Percentiles rank a stretch among this genome's conserved stretches.
Conservation (phyloP, 2,797 vertebrate species). For the Erpetoichthys calabaricus region DNA sequence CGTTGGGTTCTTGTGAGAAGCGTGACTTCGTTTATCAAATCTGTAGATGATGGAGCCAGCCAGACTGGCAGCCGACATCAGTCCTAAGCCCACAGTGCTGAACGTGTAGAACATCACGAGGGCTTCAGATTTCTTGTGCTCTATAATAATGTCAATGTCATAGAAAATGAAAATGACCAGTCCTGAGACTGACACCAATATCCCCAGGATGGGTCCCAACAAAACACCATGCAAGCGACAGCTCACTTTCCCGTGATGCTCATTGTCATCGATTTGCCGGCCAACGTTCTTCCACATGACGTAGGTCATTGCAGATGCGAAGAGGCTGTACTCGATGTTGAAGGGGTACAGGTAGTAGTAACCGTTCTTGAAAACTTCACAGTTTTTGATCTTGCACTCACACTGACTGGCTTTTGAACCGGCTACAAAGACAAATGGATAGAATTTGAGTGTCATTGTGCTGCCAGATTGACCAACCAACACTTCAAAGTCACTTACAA, state of each 20-base stretch:
- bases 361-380: slow-evolving; percentile 63
- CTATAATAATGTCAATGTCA: slow-evolving; percentile 61
- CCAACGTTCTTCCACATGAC: slow-evolving; percentile 96
- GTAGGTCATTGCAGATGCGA: slow-evolving; percentile 83
- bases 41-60: slow-evolving; percentile 59
- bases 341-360: slow-evolving; percentile 89
- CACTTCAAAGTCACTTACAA: neutral
- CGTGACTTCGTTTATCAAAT: slow-evolving; percentile 67
- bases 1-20: slow-evolving; percentile 77
- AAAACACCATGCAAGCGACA: slow-evolving; percentile 52
- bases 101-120: slow-evolving; percentile 69
- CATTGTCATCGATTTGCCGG: slow-evolving; percentile 44
- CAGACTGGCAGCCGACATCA: slow-evolving; percentile 62
- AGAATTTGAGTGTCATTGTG: neutral
- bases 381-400: slow-evolving; percentile 50
- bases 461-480: neutral
- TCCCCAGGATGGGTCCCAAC: slow-evolving; percentile 48
- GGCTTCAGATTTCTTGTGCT: slow-evolving; percentile 27
- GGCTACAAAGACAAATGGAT: slow-evolving; percentile 26
- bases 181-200: slow-evolving; percentile 55
- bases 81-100: slow-evolving; percentile 60
- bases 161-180: slow-evolving; percentile 75
- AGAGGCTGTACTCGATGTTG: slow-evolving; percentile 93
- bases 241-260: slow-evolving; percentile 39
- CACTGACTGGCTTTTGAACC: slow-evolving; percentile 33